Evolutionary conservation across 2,888 invertebrate genomes (phyloP).

Genomic region (Trypoxylon attenuatum): DNA sequence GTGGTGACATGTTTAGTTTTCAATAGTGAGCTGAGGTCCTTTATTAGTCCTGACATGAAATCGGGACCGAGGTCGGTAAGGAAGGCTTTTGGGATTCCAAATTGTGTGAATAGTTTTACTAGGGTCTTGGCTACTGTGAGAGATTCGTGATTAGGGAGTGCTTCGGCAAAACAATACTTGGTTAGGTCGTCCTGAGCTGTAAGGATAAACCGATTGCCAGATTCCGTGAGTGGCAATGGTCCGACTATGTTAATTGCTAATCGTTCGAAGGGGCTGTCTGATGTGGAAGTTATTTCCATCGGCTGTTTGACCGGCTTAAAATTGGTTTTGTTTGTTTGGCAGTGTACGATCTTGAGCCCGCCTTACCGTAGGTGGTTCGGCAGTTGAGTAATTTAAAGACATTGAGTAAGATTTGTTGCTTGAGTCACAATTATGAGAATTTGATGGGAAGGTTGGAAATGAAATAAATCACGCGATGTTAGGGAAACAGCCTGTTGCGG

Average conservation of each 20-base stretch:
- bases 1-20: conserved; percentile 1
- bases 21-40: neutral
- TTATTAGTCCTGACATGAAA: conserved; percentile 1
- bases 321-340: neutral
- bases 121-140: neutral
- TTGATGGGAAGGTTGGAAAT: too few species aligned
- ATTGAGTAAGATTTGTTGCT: too few species aligned
- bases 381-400: too few species aligned
- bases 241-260: neutral
- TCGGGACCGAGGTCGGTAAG: neutral
- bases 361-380: too few species aligned
- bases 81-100: neutral
- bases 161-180: neutral
- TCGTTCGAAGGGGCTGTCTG: neutral
- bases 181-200: neutral
- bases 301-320: neutral
- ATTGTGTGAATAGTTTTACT: neutral
- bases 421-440: too few species aligned
- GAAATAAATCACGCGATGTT: too few species aligned
- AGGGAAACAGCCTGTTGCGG: too few species aligned
- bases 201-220: neutral
- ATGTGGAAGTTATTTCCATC: neutral
- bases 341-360: too few species aligned
- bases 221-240: neutral
- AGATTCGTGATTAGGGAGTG: neutral